phyloP scores from a whole-genome alignment of 2,888 invertebrate genomes.

The Synanthedon formicaeformis region DNA sequence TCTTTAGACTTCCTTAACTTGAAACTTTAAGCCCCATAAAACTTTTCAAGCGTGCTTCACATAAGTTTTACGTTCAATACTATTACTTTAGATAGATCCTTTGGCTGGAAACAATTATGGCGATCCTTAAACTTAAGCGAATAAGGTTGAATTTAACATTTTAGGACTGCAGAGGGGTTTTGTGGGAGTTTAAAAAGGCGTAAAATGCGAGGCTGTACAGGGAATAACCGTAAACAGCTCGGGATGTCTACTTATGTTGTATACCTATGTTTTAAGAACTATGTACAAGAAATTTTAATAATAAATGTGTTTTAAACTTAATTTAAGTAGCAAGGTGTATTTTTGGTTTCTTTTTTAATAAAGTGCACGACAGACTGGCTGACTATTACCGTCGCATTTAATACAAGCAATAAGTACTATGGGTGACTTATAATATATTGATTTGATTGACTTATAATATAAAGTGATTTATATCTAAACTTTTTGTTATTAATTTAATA shows the following conservation, averaged over 20 bases:
- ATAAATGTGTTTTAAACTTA: too few relatives aligned
- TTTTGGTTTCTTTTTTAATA: too few relatives aligned
- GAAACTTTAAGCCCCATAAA: conserved; percentile 61
- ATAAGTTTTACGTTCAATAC: conserved; percentile 61
- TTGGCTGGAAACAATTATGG: conserved; percentile 5
- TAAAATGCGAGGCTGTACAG: conserved; percentile 42
- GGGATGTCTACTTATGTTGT: conserved; percentile 29
- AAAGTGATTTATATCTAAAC: too few relatives aligned
- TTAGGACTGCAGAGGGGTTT: conserved; percentile 3
- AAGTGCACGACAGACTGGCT: too few relatives aligned
- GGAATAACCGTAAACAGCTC: conserved; percentile 47
- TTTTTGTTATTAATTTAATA: too few relatives aligned
- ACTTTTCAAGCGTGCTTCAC: conserved; percentile 62
- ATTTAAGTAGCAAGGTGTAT: too few relatives aligned
- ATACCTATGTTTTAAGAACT: conserved; percentile 23
- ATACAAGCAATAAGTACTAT: too few relatives aligned
- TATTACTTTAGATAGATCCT: conserved; percentile 21
- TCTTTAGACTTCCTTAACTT: conserved; percentile 49
- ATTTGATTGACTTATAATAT: too few relatives aligned
- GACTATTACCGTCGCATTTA: too few relatives aligned
- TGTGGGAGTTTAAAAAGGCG: conserved; percentile 29
- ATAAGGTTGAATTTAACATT: conserved; percentile 7
- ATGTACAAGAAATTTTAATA: conserved; percentile 1
- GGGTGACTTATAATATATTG: too few relatives aligned
- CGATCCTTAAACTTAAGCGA: conserved; percentile 1